Evolutionary conservation across 2,888 invertebrate species (phyloP).

Genomic region (Synanthedon formicaeformis): DNA sequence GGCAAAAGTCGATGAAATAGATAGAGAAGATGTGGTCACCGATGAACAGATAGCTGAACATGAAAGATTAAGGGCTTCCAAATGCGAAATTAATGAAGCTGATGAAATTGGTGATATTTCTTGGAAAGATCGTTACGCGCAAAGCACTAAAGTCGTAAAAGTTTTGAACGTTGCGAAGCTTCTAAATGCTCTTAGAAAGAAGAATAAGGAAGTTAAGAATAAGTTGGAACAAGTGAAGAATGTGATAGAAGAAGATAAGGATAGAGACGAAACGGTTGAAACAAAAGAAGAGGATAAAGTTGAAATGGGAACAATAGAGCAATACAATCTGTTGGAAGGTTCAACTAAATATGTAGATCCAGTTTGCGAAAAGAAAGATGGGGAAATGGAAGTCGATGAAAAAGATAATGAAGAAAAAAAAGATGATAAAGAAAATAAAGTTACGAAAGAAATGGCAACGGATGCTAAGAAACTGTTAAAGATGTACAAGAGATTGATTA

Average conservation of each 20-base stretch:
- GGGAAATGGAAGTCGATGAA: conserved; percentile 4
- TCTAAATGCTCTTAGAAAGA: conserved; percentile 72
- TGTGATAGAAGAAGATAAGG: not conserved
- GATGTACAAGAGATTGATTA: conserved; percentile 58
- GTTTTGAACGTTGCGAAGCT: conserved; percentile 68
- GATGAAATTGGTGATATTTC: conserved; percentile 30
- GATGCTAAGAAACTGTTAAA: conserved; percentile 57
- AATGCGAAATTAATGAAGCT: conserved; percentile 1
- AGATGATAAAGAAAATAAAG: conserved; percentile 2
- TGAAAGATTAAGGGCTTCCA: conserved; percentile 12
- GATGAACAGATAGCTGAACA: conserved; percentile 29
- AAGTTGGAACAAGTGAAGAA: conserved; percentile 38
- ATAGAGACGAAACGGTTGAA: not conserved
- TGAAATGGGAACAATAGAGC: conserved; percentile 67
- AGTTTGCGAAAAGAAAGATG: conserved; percentile 13
- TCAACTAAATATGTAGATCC: conserved; percentile 50
- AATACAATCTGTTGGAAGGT: conserved; percentile 59
- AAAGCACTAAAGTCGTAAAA: conserved; percentile 70
- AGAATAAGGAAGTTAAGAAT: conserved; percentile 60
- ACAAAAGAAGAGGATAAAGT: conserved; percentile 9
- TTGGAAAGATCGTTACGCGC: conserved; percentile 72
- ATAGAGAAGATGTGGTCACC: conserved; percentile 35
- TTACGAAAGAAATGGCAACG: conserved; percentile 41
- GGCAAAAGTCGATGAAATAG: conserved; percentile 60
- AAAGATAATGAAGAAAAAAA: conserved; percentile 12